phyloP scores from a whole-genome alignment of 2,888 invertebrate genomes.

The Drosophila yooni region DNA sequence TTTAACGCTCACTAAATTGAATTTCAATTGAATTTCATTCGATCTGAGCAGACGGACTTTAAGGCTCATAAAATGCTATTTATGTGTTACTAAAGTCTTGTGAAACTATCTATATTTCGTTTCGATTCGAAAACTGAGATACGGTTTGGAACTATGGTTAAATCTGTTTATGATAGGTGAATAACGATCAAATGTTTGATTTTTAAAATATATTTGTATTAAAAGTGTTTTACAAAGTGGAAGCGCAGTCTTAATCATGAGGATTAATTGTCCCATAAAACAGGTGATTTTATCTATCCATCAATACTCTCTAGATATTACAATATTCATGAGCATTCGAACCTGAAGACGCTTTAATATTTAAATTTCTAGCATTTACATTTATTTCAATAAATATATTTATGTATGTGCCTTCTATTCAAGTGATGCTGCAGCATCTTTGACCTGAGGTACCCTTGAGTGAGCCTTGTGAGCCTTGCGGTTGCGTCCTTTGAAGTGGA shows the following conservation, averaged over 20 bases:
- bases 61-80: not conserved
- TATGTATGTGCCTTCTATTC: not conserved
- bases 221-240: not conserved
- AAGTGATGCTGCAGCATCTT: constrained; percentile 17
- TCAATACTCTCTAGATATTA: not conserved
- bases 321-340: not conserved
- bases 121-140: not conserved
- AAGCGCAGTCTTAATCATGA: not conserved
- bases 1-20: constrained; percentile 46
- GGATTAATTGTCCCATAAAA: not conserved
- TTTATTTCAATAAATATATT: not conserved
- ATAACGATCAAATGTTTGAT: not conserved
- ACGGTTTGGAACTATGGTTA: too few relatives aligned
- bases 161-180: not conserved
- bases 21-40: constrained; percentile 41
- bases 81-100: not conserved
- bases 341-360: not conserved
- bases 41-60: not conserved
- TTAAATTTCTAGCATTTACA: not conserved
- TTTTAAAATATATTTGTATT: not conserved
- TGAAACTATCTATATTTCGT: not conserved
- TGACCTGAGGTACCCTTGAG: constrained; percentile 20
- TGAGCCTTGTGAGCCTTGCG: constrained; percentile 35
- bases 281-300: not conserved
- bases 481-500: constrained; percentile 47